Conservation (phyloP, 1,140 invertebrate genomes). For the Chelonus insularis region DNA sequence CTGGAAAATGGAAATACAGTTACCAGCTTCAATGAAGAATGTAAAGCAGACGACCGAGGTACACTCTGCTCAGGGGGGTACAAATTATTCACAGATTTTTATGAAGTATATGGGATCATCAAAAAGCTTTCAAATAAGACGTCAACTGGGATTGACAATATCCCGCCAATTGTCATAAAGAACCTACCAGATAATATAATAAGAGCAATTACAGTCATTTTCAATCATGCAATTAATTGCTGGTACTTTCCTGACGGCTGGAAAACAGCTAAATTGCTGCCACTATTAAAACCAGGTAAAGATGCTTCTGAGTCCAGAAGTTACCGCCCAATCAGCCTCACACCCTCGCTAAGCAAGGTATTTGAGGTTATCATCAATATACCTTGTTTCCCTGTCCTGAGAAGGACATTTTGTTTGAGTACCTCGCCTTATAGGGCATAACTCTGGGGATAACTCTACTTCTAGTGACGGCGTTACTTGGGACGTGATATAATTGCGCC, state of each 20-base stretch:
- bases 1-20: too few species aligned
- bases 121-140: slow-evolving; percentile 8
- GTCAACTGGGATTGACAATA: neutral
- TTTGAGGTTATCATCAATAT: slow-evolving; percentile 4
- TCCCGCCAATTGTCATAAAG: neutral
- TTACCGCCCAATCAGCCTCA: slow-evolving; percentile 8
- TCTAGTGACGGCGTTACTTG: too few species aligned
- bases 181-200: neutral
- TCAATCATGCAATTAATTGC: slow-evolving; percentile 8
- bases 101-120: neutral
- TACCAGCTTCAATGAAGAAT: too few species aligned
- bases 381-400: too few species aligned
- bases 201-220: neutral
- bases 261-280: slow-evolving; percentile 10
- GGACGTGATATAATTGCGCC: too few species aligned
- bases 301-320: neutral
- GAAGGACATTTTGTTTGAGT: too few species aligned
- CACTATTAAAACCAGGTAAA: neutral
- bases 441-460: too few species aligned
- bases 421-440: too few species aligned
- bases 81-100: too few species aligned
- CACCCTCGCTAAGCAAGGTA: neutral
- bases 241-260: neutral
- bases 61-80: too few species aligned
- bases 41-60: too few species aligned